These are phyloP conservation scores for Verasper variegatus DNA, from an alignment of 2,113 vertebrate genomes.

Conservation along the genomic window DNA sequence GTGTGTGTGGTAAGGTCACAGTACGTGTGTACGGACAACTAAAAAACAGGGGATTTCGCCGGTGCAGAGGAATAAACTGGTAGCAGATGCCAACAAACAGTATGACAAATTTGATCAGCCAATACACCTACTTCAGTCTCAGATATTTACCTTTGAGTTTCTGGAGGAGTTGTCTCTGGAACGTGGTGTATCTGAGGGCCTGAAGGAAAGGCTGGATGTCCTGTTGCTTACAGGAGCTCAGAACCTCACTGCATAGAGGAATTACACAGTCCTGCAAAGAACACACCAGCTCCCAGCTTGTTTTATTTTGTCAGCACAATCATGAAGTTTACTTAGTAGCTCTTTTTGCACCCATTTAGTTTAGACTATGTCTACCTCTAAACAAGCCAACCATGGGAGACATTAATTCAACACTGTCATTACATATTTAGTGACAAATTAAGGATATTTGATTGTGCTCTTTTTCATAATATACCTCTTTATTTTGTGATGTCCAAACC, in stretches of 20 bases:
- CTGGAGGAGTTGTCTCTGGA: slow-evolving; percentile 89
- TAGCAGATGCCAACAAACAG: too few species aligned
- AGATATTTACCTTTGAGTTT: slow-evolving; percentile 87
- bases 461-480: not conserved
- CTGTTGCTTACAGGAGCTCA: slow-evolving; percentile 94
- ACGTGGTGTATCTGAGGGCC: slow-evolving; percentile 91
- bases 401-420: not conserved
- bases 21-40: too few species aligned
- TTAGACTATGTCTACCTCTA: not conserved
- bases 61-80: too few species aligned
- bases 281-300: not conserved
- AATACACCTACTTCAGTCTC: not conserved
- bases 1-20: too few species aligned
- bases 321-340: not conserved
- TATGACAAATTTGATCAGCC: too few species aligned
- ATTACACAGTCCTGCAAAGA: slow-evolving; percentile 90
- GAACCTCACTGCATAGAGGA: slow-evolving; percentile 92
- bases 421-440: not conserved
- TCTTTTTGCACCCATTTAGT: too few species aligned
- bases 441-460: not conserved
- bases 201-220: slow-evolving; percentile 96
- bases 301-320: not conserved
- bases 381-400: not conserved
- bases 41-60: too few species aligned
- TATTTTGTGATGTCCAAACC: not conserved